These are phyloP conservation scores for Epinotia bilunana DNA, from an alignment of 2,888 invertebrate species.

Conservation along the genomic window DNA sequence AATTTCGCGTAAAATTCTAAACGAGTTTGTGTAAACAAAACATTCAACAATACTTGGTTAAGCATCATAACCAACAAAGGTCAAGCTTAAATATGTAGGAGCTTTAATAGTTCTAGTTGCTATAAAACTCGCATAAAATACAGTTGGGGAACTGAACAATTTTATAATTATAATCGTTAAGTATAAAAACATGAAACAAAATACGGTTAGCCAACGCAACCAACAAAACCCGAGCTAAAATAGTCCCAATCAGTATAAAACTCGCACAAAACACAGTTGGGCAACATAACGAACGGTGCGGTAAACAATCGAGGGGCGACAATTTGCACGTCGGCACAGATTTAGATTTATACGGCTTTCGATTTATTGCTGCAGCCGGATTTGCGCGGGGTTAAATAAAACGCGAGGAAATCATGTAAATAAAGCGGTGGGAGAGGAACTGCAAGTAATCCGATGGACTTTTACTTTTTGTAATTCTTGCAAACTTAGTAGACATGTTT, in stretches of 20 bases:
- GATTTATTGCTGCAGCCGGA: conserved; percentile 63
- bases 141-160: conserved; percentile 18
- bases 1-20: too few species aligned
- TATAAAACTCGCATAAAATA: conserved; percentile 22
- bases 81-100: neutral
- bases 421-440: conserved; percentile 14
- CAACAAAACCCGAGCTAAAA: conserved; percentile 3
- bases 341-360: conserved; percentile 73
- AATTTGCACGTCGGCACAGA: conserved; percentile 73
- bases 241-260: conserved; percentile 14
- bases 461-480: neutral
- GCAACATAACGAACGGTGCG: conserved; percentile 34
- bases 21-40: neutral
- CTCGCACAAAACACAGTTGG: conserved; percentile 32
- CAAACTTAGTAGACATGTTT: neutral
- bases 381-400: conserved; percentile 34
- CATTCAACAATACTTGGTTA: conserved; percentile 12
- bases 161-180: neutral
- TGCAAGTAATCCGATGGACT: neutral
- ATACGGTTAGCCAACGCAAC: conserved; percentile 27
- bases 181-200: conserved; percentile 4
- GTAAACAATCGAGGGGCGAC: conserved; percentile 51
- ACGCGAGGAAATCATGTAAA: conserved; percentile 33
- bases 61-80: conserved; percentile 20
- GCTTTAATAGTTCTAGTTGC: neutral